Evolutionary conservation across 1,140 invertebrate genomes (phyloP).

Genomic region (Micrasema minimum): DNA sequence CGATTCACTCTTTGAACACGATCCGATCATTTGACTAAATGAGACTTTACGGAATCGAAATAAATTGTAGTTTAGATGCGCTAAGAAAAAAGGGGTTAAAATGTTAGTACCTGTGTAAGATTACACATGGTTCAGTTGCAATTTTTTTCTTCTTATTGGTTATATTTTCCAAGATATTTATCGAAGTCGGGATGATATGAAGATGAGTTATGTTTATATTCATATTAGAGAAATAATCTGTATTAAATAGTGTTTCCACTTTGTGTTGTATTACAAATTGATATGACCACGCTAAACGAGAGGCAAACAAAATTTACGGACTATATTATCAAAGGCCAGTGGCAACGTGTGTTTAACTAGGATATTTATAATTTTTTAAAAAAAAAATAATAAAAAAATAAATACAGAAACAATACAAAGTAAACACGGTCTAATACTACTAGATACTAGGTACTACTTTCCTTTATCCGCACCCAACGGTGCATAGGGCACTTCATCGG

Average conservation of each 20-base stretch:
- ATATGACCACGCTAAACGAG: conserved; percentile 7
- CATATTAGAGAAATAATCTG: too few relatives aligned
- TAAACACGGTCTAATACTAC: too few relatives aligned
- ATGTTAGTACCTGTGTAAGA: not conserved
- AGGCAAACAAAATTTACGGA: not conserved
- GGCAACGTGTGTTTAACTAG: too few relatives aligned
- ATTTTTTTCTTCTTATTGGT: not conserved
- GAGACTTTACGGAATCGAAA: not conserved
- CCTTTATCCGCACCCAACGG: too few relatives aligned
- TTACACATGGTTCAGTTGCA: not conserved
- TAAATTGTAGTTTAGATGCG: not conserved
- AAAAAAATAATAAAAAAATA: too few relatives aligned
- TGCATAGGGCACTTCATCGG: too few relatives aligned
- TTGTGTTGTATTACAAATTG: not conserved
- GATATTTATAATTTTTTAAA: too few relatives aligned
- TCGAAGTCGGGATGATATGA: not conserved
- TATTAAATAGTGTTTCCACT: conserved; percentile 5
- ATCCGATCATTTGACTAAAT: conserved; percentile 19
- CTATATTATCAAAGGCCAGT: too few relatives aligned
- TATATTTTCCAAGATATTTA: not conserved
- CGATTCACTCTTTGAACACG: conserved; percentile 22
- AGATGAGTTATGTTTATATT: conserved; percentile 10
- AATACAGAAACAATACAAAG: too few relatives aligned
- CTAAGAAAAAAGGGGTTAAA: not conserved
- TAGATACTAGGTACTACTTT: too few relatives aligned